phyloP scores from a whole-genome alignment of 2,113 vertebrate species.

The Dermatemys mawii region DNA sequence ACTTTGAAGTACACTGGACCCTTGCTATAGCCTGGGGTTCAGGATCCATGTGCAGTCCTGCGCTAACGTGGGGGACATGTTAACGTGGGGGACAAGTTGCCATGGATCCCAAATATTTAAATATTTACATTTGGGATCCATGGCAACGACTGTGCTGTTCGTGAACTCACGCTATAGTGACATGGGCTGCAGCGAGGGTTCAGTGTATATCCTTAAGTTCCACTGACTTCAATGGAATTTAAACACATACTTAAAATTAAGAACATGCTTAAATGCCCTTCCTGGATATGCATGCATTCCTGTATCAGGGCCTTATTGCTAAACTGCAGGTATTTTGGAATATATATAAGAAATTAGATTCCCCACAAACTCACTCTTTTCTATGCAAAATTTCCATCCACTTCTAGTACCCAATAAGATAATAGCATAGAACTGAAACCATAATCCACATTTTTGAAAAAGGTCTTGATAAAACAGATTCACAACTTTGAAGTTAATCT shows the following conservation, averaged over 20 bases:
- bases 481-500: neutral
- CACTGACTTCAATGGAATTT: neutral
- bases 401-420: neutral
- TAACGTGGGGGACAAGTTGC: too few relatives aligned
- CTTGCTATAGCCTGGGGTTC: too few relatives aligned
- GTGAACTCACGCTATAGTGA: too few relatives aligned
- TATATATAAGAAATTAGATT: neutral
- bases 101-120: too few relatives aligned
- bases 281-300: neutral
- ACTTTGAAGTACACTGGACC: neutral
- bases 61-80: too few relatives aligned
- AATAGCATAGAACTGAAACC: neutral
- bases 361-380: neutral
- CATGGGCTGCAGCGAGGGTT: too few relatives aligned
- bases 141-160: too few relatives aligned
- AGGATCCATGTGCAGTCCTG: too few relatives aligned
- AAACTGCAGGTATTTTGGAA: neutral
- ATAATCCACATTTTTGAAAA: neutral
- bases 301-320: neutral
- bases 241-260: neutral
- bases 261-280: neutral
- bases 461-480: neutral
- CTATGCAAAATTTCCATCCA: neutral
- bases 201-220: accelerated
- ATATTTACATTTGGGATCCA: too few relatives aligned